Percentiles rank a stretch among this genome's conserved stretches.
Evolutionary conservation across 2,888 invertebrate species (phyloP).

Genomic region (Pollenia labialis): DNA sequence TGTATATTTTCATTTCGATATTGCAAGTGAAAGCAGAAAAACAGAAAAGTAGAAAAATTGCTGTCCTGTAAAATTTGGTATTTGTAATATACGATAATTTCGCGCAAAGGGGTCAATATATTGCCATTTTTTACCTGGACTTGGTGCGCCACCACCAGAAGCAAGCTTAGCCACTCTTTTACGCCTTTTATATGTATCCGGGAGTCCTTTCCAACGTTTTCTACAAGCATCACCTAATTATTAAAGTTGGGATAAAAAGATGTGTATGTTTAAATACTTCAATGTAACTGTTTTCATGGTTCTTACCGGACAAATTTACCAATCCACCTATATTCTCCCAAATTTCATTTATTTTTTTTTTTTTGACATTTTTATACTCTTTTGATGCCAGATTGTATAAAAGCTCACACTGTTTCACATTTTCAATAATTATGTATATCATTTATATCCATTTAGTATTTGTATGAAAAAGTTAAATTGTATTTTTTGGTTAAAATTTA

Average conservation of each 20-base stretch:
- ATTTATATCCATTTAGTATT: conserved; percentile 7
- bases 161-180: not conserved
- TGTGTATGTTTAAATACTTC: not conserved
- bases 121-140: too few relatives aligned
- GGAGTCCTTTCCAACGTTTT: conserved; percentile 1
- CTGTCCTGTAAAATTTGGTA: too few relatives aligned
- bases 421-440: conserved; percentile 16
- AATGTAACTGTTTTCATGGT: too few relatives aligned
- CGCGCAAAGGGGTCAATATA: too few relatives aligned
- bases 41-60: too few relatives aligned
- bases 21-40: too few relatives aligned
- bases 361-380: conserved; percentile 30
- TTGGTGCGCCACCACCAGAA: conserved; percentile 1
- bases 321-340: conserved; percentile 1
- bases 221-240: too few relatives aligned
- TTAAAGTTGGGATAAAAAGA: not conserved
- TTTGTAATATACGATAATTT: too few relatives aligned
- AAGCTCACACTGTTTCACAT: conserved; percentile 9
- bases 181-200: not conserved
- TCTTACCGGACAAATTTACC: conserved; percentile 31
- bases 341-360: conserved; percentile 24
- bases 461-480: too few relatives aligned
- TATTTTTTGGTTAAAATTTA: too few relatives aligned
- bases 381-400: too few relatives aligned
- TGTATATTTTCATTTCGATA: too few relatives aligned